These are phyloP conservation scores for Aphelinus certus DNA, from an alignment of 1,140 invertebrate genomes.

Conservation along the genomic window DNA sequence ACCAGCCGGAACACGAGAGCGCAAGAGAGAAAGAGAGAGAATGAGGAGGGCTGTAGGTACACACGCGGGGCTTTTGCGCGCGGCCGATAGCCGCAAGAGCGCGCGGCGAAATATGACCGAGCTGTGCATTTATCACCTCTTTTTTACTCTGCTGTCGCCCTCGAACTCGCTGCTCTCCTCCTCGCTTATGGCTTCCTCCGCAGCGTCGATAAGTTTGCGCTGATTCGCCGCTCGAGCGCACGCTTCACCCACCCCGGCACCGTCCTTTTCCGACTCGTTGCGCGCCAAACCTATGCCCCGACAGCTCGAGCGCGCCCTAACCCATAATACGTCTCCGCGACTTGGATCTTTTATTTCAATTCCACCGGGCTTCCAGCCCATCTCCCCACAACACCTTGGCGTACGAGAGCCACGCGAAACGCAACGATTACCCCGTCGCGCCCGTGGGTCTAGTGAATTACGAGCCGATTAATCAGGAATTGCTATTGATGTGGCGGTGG, in stretches of 20 bases:
- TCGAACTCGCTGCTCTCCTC: not conserved
- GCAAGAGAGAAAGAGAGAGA: constrained; percentile 19
- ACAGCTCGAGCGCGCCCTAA: too few species aligned
- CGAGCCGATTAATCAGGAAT: too few species aligned
- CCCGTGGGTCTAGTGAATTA: too few species aligned
- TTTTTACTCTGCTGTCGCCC: not conserved
- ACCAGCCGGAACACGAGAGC: constrained; percentile 49
- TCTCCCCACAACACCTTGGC: too few species aligned
- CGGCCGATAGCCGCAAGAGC: constrained; percentile 26
- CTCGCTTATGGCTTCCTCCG: too few species aligned
- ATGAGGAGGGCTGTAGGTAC: not conserved
- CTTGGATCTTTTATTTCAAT: too few species aligned
- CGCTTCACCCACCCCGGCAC: too few species aligned
- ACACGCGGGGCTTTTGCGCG: constrained; percentile 34
- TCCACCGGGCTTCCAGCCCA: too few species aligned
- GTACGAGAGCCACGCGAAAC: too few species aligned
- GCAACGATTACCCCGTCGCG: too few species aligned
- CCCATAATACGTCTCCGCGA: too few species aligned
- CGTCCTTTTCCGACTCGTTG: constrained; percentile 28
- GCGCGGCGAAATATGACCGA: constrained; percentile 18
- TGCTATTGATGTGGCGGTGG: too few species aligned
- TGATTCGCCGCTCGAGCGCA: not conserved
- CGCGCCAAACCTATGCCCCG: constrained; percentile 40
- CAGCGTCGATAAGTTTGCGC: constrained; percentile 14
- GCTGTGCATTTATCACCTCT: constrained; percentile 20